A percentile compares a stretch with the other conserved stretches of the same genome.
These are phyloP conservation scores for Delphinus delphis DNA, from an alignment of 2,113 vertebrate genomes.

Conservation along the genomic window DNA sequence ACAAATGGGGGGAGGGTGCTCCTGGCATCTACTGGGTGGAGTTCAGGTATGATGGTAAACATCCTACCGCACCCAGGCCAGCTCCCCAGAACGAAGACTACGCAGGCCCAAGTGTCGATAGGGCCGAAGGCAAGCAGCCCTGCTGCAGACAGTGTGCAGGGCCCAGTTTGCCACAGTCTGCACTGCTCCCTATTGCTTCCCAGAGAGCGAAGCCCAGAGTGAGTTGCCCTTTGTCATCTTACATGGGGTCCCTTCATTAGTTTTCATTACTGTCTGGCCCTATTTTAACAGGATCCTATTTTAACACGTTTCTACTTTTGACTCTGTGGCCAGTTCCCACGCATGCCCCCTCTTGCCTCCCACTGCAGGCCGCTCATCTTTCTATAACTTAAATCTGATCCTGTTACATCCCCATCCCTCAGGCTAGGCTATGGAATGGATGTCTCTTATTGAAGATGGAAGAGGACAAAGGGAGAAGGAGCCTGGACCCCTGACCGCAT, in stretches of 20 bases:
- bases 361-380: rapidly evolving
- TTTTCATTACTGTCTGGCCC: neutral
- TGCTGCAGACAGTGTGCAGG: rapidly evolving
- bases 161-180: neutral
- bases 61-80: neutral
- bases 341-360: too few relatives aligned
- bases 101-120: rapidly evolving
- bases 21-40: neutral
- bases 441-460: neutral
- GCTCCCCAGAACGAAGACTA: neutral
- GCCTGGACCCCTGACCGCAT: neutral
- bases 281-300: neutral
- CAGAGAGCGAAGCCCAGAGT: too few relatives aligned
- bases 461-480: neutral
- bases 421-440: neutral
- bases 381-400: too few relatives aligned
- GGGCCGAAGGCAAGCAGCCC: neutral
- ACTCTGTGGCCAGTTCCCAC: neutral
- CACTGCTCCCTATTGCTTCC: neutral
- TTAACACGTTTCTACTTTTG: neutral
- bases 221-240: neutral
- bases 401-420: neutral
- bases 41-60: neutral
- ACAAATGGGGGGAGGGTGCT: neutral
- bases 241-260: neutral